phyloP scores from a whole-genome alignment of 2,113 vertebrate species.

The Apus apus region DNA sequence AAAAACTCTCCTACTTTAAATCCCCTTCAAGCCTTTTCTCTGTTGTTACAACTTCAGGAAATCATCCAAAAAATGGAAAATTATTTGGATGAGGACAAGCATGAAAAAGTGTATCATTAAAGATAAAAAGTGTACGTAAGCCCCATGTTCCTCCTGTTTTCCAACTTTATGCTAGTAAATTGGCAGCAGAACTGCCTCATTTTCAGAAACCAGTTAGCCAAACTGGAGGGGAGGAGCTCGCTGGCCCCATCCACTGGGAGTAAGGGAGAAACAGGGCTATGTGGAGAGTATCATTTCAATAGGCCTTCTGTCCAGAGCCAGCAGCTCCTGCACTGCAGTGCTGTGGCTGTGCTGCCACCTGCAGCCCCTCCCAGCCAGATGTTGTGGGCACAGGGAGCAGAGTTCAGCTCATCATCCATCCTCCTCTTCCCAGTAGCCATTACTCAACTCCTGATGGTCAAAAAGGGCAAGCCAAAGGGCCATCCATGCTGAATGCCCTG shows the following conservation, averaged over 20 bases:
- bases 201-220: background rate
- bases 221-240: background rate
- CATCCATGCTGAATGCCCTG: background rate
- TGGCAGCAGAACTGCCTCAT: background rate
- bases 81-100: background rate
- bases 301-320: background rate
- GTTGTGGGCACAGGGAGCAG: background rate
- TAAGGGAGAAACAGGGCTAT: background rate
- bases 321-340: fast-evolving
- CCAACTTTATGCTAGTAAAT: background rate
- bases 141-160: background rate
- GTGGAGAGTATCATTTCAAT: background rate
- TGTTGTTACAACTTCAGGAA: constrained; percentile 22
- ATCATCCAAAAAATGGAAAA: background rate
- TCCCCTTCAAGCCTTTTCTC: constrained; percentile 3
- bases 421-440: background rate
- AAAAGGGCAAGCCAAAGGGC: background rate
- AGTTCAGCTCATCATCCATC: background rate
- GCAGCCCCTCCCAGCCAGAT: background rate
- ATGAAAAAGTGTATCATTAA: background rate
- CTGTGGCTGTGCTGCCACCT: fast-evolving
- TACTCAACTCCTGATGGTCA: background rate
- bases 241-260: background rate
- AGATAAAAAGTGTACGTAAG: background rate
- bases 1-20: background rate